These are phyloP conservation scores for Chelonus insularis DNA, from an alignment of 1,140 invertebrate species.

Conservation along the genomic window DNA sequence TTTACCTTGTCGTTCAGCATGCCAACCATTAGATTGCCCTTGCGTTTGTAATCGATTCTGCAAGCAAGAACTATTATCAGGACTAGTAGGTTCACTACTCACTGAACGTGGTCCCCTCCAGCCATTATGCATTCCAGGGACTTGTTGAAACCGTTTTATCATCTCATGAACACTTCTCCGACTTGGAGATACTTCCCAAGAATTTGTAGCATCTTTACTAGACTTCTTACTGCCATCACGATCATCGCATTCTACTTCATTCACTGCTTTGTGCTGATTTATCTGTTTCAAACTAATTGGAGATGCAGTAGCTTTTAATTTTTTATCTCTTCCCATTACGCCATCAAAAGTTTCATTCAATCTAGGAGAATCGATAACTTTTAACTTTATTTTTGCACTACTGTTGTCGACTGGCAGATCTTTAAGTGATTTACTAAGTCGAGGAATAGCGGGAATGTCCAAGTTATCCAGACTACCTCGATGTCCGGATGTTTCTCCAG, in stretches of 20 bases:
- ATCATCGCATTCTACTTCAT: neutral
- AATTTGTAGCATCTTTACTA: slow-evolving; percentile 30
- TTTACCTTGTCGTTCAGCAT: slow-evolving; percentile 36
- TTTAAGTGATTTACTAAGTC: slow-evolving; percentile 46
- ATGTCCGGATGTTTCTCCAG: slow-evolving; percentile 40
- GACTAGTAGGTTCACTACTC: slow-evolving; percentile 40
- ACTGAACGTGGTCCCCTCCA: slow-evolving; percentile 39
- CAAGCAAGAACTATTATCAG: slow-evolving; percentile 41
- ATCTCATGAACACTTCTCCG: slow-evolving; percentile 52
- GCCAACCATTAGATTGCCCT: slow-evolving; percentile 40
- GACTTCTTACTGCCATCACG: slow-evolving; percentile 30
- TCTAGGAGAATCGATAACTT: slow-evolving; percentile 40
- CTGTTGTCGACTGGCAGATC: slow-evolving; percentile 41
- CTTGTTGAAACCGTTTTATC: slow-evolving; percentile 52
- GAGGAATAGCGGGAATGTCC: slow-evolving; percentile 58
- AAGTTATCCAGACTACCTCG: slow-evolving; percentile 63
- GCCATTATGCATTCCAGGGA: slow-evolving; percentile 46
- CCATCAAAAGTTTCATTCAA: slow-evolving; percentile 50
- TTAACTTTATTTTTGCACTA: slow-evolving; percentile 32
- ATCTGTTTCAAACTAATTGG: neutral
- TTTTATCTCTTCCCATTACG: slow-evolving; percentile 39
- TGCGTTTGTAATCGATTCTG: slow-evolving; percentile 44
- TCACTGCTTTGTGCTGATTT: neutral
- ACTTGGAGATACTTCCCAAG: slow-evolving; percentile 38
- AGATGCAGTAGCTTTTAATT: slow-evolving; percentile 35